These are phyloP conservation scores for Eupristina koningsbergeri DNA, from an alignment of 1,140 invertebrate species.

Conservation along the genomic window DNA sequence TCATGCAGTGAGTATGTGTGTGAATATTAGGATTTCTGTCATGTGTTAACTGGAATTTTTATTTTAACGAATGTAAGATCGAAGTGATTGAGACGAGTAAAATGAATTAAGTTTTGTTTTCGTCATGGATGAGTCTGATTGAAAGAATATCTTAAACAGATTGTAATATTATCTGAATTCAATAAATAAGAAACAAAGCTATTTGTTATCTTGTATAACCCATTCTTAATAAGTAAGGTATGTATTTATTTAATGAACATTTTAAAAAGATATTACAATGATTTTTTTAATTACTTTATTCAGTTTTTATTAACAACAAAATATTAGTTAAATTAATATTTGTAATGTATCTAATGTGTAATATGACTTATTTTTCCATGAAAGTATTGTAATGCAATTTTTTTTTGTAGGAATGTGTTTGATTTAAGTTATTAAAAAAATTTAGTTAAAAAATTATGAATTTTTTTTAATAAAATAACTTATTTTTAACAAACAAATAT, in stretches of 20 bases:
- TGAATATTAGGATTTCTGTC: conserved; percentile 47
- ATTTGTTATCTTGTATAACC: conserved; percentile 23
- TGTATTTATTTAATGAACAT: conserved; percentile 7
- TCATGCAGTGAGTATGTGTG: conserved; percentile 41
- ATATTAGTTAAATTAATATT: not conserved
- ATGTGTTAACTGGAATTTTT: conserved; percentile 41
- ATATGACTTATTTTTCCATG: not conserved
- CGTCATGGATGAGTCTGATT: conserved; percentile 55
- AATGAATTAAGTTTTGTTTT: conserved; percentile 50
- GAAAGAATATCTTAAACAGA: conserved; percentile 53
- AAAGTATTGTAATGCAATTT: not conserved
- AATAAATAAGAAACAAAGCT: conserved; percentile 60
- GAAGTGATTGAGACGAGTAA: conserved; percentile 39
- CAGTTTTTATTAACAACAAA: not conserved
- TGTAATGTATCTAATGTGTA: not conserved
- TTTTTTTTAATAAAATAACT: too few species aligned
- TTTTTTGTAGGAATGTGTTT: too few species aligned
- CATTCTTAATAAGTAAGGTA: conserved; percentile 15
- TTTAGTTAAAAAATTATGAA: too few species aligned
- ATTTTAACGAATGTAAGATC: conserved; percentile 63
- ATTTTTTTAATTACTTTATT: conserved; percentile 12
- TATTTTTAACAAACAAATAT: not conserved
- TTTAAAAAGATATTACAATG: conserved; percentile 18
- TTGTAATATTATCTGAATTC: conserved; percentile 63
- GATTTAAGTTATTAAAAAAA: too few species aligned